phyloP scores from a whole-genome alignment of 2,888 invertebrate genomes.

The Chloromyia formosa region DNA sequence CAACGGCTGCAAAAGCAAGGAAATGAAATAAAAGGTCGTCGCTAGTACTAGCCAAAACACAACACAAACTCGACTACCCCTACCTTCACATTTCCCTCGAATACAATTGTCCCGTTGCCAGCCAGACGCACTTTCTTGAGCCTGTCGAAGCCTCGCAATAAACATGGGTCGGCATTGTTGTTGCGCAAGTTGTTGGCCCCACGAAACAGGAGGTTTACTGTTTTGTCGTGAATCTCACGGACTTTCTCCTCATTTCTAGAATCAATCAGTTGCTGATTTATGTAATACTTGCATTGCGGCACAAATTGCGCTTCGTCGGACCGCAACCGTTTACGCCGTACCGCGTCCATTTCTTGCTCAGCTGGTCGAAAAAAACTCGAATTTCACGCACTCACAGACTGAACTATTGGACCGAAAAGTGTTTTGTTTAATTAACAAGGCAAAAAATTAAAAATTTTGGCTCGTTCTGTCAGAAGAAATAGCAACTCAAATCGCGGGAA shows the following conservation, averaged over 20 bases:
- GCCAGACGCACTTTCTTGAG: slow-evolving; percentile 32
- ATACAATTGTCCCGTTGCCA: slow-evolving; percentile 50
- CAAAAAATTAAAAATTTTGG: too few species aligned
- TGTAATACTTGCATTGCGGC: slow-evolving; percentile 51
- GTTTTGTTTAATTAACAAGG: too few species aligned
- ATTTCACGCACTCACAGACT: too few species aligned
- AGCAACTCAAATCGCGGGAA: slow-evolving; percentile 23
- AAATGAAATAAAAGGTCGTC: too few species aligned
- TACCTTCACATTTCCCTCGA: slow-evolving; percentile 46
- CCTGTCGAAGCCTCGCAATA: not conserved
- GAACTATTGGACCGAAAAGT: too few species aligned
- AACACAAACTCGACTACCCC: too few species aligned
- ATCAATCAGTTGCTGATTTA: slow-evolving; percentile 51
- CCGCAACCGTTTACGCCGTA: slow-evolving; percentile 50
- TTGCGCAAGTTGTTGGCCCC: slow-evolving; percentile 49
- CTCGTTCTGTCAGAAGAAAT: too few species aligned
- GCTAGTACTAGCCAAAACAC: too few species aligned
- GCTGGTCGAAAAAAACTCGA: not conserved
- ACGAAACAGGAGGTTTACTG: slow-evolving; percentile 50
- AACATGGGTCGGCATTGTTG: slow-evolving; percentile 40
- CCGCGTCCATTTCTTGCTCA: not conserved
- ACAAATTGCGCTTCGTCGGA: slow-evolving; percentile 49
- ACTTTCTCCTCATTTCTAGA: slow-evolving; percentile 49
- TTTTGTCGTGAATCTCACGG: slow-evolving; percentile 51
- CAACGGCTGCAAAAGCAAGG: slow-evolving; percentile 45